Evolutionary conservation across 2,888 invertebrate species (phyloP).

Genomic region (Heliconius charithonia): DNA sequence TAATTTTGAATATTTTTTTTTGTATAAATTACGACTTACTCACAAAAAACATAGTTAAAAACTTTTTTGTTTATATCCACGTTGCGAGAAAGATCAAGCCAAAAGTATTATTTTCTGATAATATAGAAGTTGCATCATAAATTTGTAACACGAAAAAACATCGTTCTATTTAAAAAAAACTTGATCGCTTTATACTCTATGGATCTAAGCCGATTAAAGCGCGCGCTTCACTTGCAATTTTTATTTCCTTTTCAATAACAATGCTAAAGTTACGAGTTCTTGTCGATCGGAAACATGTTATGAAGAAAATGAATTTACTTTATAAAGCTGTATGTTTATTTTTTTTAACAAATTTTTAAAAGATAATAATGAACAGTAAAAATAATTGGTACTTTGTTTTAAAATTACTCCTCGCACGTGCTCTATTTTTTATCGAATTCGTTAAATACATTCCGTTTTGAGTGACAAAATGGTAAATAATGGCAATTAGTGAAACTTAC

Average conservation of each 20-base stretch:
- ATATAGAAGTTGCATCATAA: not conserved
- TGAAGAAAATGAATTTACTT: slow-evolving; percentile 41
- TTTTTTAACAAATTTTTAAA: not conserved
- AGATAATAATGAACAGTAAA: not conserved
- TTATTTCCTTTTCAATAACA: slow-evolving; percentile 58
- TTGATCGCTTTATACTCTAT: slow-evolving; percentile 35
- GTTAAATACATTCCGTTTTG: too few relatives aligned
- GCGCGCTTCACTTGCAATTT: slow-evolving; percentile 52
- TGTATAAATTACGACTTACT: not conserved
- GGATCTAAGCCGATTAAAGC: slow-evolving; percentile 54
- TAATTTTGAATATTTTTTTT: too few relatives aligned
- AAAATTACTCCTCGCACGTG: too few relatives aligned
- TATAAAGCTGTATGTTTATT: slow-evolving; percentile 20
- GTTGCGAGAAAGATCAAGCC: not conserved
- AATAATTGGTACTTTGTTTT: too few relatives aligned
- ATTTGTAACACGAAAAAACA: slow-evolving; percentile 4
- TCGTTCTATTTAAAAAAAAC: slow-evolving; percentile 1
- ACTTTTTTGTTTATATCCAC: too few relatives aligned
- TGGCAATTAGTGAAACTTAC: not conserved
- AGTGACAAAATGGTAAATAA: too few relatives aligned
- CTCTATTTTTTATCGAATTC: too few relatives aligned
- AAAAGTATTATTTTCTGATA: not conserved
- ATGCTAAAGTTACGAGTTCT: slow-evolving; percentile 33
- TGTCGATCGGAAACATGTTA: slow-evolving; percentile 42
- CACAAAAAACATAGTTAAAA: not conserved